Percentiles rank a stretch among this genome's conserved stretches.
phyloP scores from a whole-genome alignment of 2,113 vertebrate genomes.

The Setophaga kirtlandii region DNA sequence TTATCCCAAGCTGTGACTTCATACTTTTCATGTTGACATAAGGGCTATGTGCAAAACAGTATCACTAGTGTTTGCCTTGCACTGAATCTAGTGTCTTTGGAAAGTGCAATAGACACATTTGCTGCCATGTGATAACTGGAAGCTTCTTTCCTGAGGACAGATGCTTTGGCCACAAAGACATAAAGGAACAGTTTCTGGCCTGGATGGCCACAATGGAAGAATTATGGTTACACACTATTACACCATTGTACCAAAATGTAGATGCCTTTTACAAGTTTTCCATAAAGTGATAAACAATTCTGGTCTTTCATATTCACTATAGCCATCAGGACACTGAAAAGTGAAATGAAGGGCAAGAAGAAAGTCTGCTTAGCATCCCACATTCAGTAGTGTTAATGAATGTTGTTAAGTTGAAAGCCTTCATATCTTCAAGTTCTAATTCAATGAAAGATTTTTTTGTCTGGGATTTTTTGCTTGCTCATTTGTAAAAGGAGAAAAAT shows the following conservation, averaged over 20 bases:
- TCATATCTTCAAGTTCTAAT: background rate
- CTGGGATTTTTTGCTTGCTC: background rate
- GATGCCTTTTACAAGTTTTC: background rate
- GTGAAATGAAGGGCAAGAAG: background rate
- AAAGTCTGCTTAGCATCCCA: background rate
- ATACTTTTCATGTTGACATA: background rate
- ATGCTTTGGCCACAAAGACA: background rate
- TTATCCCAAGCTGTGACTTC: background rate
- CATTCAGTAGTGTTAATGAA: background rate
- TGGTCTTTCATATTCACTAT: background rate
- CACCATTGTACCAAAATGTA: background rate
- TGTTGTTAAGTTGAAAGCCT: background rate
- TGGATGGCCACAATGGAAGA: background rate
- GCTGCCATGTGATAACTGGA: background rate
- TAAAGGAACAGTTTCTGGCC: background rate
- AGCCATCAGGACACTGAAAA: background rate
- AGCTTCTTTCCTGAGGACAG: background rate
- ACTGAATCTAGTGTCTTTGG: background rate
- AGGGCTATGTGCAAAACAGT: background rate
- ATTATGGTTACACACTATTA: background rate
- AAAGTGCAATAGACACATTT: background rate
- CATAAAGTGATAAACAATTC: background rate
- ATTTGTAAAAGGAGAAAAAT: background rate
- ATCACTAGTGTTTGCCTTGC: background rate
- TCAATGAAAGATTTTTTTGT: background rate